These are phyloP conservation scores for Scotopteryx bipunctaria DNA, from an alignment of 2,888 invertebrate genomes.

Conservation along the genomic window DNA sequence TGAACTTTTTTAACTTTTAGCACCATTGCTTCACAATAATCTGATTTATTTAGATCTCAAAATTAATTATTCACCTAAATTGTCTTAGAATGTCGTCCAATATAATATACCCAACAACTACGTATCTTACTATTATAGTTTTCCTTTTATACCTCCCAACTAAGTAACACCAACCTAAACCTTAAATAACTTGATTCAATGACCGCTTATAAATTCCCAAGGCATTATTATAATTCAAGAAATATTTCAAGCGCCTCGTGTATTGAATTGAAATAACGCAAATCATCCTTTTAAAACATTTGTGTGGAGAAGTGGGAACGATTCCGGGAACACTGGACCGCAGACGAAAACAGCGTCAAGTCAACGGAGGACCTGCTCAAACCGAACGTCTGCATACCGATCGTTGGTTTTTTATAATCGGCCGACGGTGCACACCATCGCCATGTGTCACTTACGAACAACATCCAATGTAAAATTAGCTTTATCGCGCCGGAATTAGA, in stretches of 20 bases:
- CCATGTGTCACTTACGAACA: conserved; percentile 13
- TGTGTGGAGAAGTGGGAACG: conserved; percentile 52
- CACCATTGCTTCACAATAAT: too few species aligned
- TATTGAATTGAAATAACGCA: conserved; percentile 27
- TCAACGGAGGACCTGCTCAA: conserved; percentile 82
- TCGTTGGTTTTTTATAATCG: conserved; percentile 80
- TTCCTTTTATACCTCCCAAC: too few species aligned
- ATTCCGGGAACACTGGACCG: conserved; percentile 73
- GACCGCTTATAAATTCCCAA: neutral
- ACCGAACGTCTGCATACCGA: conserved; percentile 84
- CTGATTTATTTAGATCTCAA: too few species aligned
- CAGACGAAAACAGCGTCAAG: conserved; percentile 83
- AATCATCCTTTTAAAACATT: conserved; percentile 37
- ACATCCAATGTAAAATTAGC: conserved; percentile 5
- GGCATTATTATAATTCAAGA: neutral
- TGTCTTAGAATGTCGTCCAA: too few species aligned
- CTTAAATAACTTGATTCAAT: neutral
- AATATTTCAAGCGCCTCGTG: conserved; percentile 1
- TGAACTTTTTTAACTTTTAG: too few species aligned
- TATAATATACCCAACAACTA: too few species aligned
- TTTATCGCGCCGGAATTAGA: conserved; percentile 2
- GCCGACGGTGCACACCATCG: conserved; percentile 59
- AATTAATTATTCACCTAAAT: too few species aligned
- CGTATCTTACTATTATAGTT: too few species aligned
- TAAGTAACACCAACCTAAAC: too few species aligned